Evolutionary conservation across 1,140 invertebrate species (phyloP).

Genomic region (Onthophagus taurus): DNA sequence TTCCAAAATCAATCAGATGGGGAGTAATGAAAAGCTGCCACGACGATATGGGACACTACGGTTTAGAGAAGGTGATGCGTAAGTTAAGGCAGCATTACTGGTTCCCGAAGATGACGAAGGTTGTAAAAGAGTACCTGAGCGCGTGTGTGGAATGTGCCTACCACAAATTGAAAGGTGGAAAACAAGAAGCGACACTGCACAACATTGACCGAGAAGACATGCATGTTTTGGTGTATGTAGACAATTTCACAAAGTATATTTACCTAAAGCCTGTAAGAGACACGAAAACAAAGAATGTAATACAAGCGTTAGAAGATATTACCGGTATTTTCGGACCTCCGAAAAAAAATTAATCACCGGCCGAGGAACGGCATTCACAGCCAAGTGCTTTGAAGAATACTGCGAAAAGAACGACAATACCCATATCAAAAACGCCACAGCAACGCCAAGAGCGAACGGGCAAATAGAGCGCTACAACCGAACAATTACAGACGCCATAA

Average conservation of each 20-base stretch:
- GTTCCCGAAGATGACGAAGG: constrained; percentile 26
- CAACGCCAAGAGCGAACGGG: neutral
- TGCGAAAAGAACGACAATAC: neutral
- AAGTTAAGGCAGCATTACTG: constrained; percentile 25
- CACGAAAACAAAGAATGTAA: neutral
- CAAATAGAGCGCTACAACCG: neutral
- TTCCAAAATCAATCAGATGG: constrained; percentile 1
- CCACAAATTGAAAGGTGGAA: constrained; percentile 25
- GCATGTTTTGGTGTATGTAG: constrained; percentile 25
- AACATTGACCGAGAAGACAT: neutral
- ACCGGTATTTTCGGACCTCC: neutral
- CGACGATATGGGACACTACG: constrained; percentile 4
- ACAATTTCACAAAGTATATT: constrained; percentile 31
- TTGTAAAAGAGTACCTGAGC: constrained; percentile 21
- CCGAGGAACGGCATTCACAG: constrained; percentile 4
- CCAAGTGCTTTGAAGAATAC: neutral
- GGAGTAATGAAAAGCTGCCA: neutral
- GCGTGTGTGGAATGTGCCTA: constrained; percentile 27
- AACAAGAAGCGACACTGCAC: neutral
- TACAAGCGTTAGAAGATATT: neutral
- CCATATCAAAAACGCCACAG: neutral
- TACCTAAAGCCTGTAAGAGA: constrained; percentile 3
- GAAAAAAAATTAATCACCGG: constrained; percentile 5
- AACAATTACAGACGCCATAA: neutral
- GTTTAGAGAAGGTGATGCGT: constrained; percentile 20